Base-by-base conservation (phyloP, 2,113 vertebrate species). In the Physeter macrocephalus region DNA sequence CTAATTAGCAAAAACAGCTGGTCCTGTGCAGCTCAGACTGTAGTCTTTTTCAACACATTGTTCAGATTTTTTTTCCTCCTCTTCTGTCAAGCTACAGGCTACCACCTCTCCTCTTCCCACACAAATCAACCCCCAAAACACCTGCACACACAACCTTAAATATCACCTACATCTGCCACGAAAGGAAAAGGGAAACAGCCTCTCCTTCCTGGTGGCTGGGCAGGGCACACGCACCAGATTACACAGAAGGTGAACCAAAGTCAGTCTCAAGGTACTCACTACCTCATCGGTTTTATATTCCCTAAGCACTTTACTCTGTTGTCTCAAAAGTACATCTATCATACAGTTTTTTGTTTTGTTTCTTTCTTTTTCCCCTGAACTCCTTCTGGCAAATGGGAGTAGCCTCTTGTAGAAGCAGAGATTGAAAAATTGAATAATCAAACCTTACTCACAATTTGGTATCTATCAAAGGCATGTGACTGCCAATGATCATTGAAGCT, bases 1-100 rank as follows among this genome's bases (percentile, higher is more conserved):
- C 98, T 99, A 98, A 99, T 99, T 98, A 98, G 98, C 98, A 98
- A 98, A 98, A 98, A 98, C 98, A 99, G 98, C 98, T 99, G 98
- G 98, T 98, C 98, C 98, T 98, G 97, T 64, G 88, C 97, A 96
- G 98, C 98, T 98, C 98, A 97, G 98, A 98, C 97, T 98, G 98
- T 96, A 98, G 97, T 98, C 89, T 98, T 98, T 98, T 98, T 98
- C 98, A 98, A 98, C 98, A 98, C 98, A 98, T 98, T 99, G 98
- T 98, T 99, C 97, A 93, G 89, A 96, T 96, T 98, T 98, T 97
- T 94, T 97, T 84, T 61, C 46, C 72, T 89, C 88, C 95, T 97
- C 97, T 98, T 98, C 98, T 98, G 96, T 98, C 98, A 98, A 98
- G 98, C 98, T 98, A 98, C 98, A 99, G 98, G 96, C 98, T 98